Conservation (phyloP, 2,797 vertebrate species). For the Anabas testudineus region DNA sequence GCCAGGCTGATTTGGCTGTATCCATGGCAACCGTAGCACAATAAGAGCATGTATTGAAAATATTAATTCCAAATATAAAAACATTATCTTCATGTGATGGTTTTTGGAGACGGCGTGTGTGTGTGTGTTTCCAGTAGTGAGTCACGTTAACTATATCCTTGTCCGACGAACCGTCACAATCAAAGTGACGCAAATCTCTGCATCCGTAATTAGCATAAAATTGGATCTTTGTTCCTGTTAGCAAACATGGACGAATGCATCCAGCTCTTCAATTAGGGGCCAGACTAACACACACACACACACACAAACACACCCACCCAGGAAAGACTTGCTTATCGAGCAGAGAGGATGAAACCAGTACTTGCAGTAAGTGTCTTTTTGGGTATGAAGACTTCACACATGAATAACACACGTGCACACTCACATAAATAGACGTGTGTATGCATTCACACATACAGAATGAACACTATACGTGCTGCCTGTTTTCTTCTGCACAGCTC, state of each 20-base stretch:
- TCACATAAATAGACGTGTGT: neutral
- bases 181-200: constrained; percentile 59
- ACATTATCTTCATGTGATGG: neutral
- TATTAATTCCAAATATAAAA: constrained; percentile 49
- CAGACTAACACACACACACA: constrained; percentile 11
- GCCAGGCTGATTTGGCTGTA: constrained; percentile 28
- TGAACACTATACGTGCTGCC: constrained; percentile 4
- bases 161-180: constrained; percentile 54
- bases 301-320: constrained; percentile 20
- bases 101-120: neutral
- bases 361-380: neutral
- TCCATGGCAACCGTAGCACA: constrained; percentile 51
- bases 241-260: constrained; percentile 53
- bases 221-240: constrained; percentile 65
- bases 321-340: neutral
- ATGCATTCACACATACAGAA: neutral
- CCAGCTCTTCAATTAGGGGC: constrained; percentile 39
- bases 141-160: constrained; percentile 26
- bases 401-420: neutral
- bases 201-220: constrained; percentile 67
- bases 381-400: neutral
- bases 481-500: constrained; percentile 10
- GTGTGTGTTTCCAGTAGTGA: neutral
- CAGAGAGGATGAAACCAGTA: neutral
- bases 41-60: constrained; percentile 20